Conservation (phyloP, 2,888 invertebrate genomes). For the Epinotia bilunana region DNA sequence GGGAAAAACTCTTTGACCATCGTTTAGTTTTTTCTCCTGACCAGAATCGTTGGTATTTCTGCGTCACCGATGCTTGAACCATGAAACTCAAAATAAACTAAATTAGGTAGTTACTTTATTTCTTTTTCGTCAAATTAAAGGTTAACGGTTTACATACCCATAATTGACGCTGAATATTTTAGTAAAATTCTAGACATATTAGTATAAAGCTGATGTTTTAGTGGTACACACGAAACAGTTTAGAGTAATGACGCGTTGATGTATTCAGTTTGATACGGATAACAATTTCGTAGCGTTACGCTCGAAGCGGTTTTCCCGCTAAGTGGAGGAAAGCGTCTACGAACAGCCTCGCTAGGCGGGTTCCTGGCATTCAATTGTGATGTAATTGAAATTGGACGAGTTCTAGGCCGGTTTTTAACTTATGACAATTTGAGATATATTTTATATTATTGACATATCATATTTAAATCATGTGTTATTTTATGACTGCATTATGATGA, state of each 20-base stretch:
- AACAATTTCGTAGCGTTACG: too few relatives aligned
- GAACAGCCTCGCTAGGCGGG: neutral
- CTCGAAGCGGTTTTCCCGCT: too few relatives aligned
- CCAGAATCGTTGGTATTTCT: too few relatives aligned
- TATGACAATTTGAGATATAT: slow-evolving; percentile 1
- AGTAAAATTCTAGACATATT: slow-evolving; percentile 1
- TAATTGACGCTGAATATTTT: neutral
- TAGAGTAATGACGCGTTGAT: neutral
- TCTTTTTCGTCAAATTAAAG: too few relatives aligned
- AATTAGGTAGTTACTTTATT: too few relatives aligned
- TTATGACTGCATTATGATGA: slow-evolving; percentile 12
- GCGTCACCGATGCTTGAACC: too few relatives aligned
- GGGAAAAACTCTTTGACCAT: too few relatives aligned
- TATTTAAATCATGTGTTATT: neutral
- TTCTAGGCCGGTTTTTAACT: neutral
- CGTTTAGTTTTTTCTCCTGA: too few relatives aligned
- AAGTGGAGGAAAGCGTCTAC: too few relatives aligned
- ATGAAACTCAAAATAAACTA: too few relatives aligned
- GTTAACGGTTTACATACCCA: too few relatives aligned
- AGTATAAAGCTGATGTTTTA: neutral
- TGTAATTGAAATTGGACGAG: neutral
- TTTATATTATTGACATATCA: neutral
- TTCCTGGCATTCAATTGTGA: neutral
- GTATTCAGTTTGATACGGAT: neutral
- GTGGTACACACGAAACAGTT: neutral